Conservation (phyloP, 1,140 invertebrate genomes). For the Chionoecetes opilio region DNA sequence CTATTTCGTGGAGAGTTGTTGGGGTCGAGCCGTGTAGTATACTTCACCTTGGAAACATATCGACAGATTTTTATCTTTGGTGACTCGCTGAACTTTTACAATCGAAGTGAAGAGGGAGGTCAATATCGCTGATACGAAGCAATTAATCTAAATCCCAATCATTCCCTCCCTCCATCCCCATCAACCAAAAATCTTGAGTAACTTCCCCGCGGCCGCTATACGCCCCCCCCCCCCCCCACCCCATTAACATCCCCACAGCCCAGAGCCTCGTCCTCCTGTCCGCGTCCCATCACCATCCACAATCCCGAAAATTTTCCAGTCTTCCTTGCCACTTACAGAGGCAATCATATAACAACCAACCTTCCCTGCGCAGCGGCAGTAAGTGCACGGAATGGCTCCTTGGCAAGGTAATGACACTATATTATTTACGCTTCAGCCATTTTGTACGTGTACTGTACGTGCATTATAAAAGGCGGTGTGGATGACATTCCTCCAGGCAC, state of each 20-base stretch:
- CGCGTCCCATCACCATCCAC: too few relatives aligned
- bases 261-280: background rate
- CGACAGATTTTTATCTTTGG: background rate
- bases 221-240: too few relatives aligned
- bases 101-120: too few relatives aligned
- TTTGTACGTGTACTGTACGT: too few relatives aligned
- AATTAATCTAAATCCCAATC: background rate
- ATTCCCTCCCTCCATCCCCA: background rate
- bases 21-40: background rate
- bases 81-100: background rate
- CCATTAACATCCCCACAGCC: too few relatives aligned
- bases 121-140: background rate
- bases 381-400: background rate
- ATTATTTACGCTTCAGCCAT: background rate
- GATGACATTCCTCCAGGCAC: too few relatives aligned
- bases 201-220: background rate
- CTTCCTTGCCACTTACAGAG: background rate
- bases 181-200: background rate
- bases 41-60: constrained; percentile 9
- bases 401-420: background rate
- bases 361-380: background rate
- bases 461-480: too few relatives aligned
- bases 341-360: background rate
- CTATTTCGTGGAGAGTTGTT: background rate
- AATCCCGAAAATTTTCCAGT: too few relatives aligned